Conservation (phyloP, 2,797 vertebrate species). For the Buceros bicornis region DNA sequence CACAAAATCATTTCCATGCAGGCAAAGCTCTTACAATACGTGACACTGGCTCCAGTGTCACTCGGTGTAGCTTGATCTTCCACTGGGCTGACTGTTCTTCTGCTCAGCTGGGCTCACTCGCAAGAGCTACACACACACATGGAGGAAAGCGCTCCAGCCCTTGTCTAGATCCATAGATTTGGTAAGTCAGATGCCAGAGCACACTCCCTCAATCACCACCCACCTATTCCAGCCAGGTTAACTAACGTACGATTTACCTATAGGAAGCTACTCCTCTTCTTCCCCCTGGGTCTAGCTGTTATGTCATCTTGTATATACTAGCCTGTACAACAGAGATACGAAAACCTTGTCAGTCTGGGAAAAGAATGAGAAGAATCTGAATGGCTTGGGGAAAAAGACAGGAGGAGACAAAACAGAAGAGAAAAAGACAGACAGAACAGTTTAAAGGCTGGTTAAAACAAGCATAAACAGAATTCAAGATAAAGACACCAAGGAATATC, state of each 20-base stretch:
- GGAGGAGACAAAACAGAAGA: too few relatives aligned
- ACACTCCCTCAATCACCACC: neutral
- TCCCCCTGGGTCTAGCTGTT: neutral
- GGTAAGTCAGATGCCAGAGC: neutral
- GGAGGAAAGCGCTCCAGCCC: neutral
- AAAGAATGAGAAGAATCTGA: too few relatives aligned
- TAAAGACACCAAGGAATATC: too few relatives aligned
- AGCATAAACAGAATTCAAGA: too few relatives aligned
- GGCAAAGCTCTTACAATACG: neutral
- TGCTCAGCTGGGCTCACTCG: neutral
- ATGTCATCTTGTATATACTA: too few relatives aligned
- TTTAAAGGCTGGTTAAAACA: too few relatives aligned
- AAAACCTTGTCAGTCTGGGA: too few relatives aligned
- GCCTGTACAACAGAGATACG: too few relatives aligned
- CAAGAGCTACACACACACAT: neutral
- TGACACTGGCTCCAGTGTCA: constrained; percentile 9
- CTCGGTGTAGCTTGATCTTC: constrained; percentile 10
- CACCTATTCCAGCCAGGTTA: neutral
- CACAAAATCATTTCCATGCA: constrained; percentile 19
- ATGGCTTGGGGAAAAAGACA: too few relatives aligned
- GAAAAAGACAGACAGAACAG: too few relatives aligned
- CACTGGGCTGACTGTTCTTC: constrained; percentile 26
- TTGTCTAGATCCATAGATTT: neutral
- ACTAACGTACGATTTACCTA: neutral
- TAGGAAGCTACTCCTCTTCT: neutral